phyloP scores from a whole-genome alignment of 2,113 vertebrate genomes.

The Propithecus coquereli region DNA sequence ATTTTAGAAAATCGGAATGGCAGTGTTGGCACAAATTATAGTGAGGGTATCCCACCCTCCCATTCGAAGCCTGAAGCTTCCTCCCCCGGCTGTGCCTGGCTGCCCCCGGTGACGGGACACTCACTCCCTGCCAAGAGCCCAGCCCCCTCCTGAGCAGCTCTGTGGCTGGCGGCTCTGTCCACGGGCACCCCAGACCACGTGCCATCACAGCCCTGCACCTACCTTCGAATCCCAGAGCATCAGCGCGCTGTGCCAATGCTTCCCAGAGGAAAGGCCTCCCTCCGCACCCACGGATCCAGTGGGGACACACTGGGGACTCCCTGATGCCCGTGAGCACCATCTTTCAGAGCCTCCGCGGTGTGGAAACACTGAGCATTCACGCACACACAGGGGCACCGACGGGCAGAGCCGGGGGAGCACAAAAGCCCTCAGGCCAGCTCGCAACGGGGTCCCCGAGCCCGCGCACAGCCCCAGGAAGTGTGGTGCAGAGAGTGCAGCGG shows the following conservation, averaged over 20 bases:
- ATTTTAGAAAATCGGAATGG: background rate
- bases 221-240: background rate
- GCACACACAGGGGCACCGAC: background rate
- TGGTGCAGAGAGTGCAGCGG: no score
- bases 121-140: background rate
- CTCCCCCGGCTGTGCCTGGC: no score
- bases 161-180: background rate
- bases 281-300: rapidly evolving
- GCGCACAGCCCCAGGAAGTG: background rate
- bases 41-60: background rate
- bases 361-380: no score
- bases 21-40: rapidly evolving
- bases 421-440: no score
- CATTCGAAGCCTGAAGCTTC: background rate
- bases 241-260: rapidly evolving
- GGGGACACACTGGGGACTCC: no score
- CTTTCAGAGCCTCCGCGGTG: no score
- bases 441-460: background rate
- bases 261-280: background rate
- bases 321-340: background rate
- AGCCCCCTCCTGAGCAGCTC: background rate
- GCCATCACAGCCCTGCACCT: rapidly evolving
- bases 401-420: rapidly evolving
- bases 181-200: background rate
- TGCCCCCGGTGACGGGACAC: rapidly evolving